phyloP scores from a whole-genome alignment of 2,797 vertebrate species.

The Oreonectes daqikongensis region DNA sequence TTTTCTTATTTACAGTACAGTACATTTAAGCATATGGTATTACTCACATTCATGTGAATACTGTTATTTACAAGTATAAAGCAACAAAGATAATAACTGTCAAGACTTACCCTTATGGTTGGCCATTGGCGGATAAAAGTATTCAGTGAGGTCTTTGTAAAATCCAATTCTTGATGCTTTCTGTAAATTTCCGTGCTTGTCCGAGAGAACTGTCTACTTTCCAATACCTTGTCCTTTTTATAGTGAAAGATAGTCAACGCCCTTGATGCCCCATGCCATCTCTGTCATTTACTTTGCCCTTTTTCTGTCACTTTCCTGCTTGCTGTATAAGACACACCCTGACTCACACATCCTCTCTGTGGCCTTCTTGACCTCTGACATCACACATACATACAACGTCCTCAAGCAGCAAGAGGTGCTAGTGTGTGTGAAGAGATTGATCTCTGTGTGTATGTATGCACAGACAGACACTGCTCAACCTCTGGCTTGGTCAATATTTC shows the following conservation, averaged over 20 bases:
- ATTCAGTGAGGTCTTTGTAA: constrained; percentile 1
- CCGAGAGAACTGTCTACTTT: constrained; percentile 2
- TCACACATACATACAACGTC: constrained; percentile 51
- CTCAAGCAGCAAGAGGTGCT: constrained; percentile 8
- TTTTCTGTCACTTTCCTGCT: not conserved
- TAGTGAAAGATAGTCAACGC: constrained; percentile 46
- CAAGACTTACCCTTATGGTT: constrained; percentile 46
- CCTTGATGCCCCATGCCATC: constrained; percentile 47
- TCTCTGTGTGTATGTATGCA: not conserved
- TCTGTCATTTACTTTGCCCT: constrained; percentile 17
- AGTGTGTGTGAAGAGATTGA: constrained; percentile 23
- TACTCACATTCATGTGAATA: too few relatives aligned
- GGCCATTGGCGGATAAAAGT: constrained; percentile 45
- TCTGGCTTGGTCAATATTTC: not conserved
- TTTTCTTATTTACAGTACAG: too few relatives aligned
- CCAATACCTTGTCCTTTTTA: constrained; percentile 64
- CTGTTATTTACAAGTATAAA: not conserved
- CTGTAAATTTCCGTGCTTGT: constrained; percentile 27
- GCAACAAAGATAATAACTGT: not conserved
- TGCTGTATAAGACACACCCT: constrained; percentile 34
- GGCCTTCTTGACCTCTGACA: constrained; percentile 62
- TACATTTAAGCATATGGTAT: too few relatives aligned
- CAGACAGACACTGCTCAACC: not conserved
- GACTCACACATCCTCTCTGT: constrained; percentile 54
- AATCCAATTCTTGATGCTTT: constrained; percentile 2